Percentiles rank a stretch among this genome's conserved stretches.
Evolutionary conservation across 2,113 vertebrate genomes (phyloP).

Genomic region (Xerus inauris): DNA sequence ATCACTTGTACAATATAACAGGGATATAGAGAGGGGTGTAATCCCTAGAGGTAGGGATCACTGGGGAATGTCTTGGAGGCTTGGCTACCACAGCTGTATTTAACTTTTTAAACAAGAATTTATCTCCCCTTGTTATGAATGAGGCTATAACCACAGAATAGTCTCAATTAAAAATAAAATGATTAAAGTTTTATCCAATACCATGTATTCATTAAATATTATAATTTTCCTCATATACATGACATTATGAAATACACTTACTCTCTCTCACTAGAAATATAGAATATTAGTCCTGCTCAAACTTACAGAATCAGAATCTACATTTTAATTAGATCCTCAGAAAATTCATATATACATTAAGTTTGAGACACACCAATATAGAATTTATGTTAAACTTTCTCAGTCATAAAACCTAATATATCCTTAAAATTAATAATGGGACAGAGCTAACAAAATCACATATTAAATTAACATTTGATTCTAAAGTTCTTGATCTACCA

Average conservation of each 20-base stretch:
- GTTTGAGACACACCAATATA: not conserved
- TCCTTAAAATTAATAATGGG: not conserved
- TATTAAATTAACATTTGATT: not conserved
- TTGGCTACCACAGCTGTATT: not conserved
- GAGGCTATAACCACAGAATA: not conserved
- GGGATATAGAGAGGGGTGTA: not conserved
- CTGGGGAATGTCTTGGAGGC: not conserved
- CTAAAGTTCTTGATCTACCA: not conserved
- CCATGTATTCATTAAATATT: not conserved
- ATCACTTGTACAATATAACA: not conserved
- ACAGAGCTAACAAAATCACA: not conserved
- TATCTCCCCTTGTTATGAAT: constrained; percentile 9
- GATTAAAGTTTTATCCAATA: not conserved
- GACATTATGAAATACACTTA: not conserved
- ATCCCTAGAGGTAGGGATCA: not conserved
- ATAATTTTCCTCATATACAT: not conserved
- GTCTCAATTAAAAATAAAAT: constrained; percentile 46
- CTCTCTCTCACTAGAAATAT: not conserved
- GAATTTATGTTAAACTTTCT: not conserved
- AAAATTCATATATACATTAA: not conserved
- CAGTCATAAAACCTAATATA: not conserved
- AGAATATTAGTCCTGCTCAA: not conserved
- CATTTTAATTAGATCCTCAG: not conserved
- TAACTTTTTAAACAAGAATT: constrained; percentile 30
- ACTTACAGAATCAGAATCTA: not conserved